Conservation (phyloP, 2,888 invertebrate genomes). For the Cyclophora punctaria region DNA sequence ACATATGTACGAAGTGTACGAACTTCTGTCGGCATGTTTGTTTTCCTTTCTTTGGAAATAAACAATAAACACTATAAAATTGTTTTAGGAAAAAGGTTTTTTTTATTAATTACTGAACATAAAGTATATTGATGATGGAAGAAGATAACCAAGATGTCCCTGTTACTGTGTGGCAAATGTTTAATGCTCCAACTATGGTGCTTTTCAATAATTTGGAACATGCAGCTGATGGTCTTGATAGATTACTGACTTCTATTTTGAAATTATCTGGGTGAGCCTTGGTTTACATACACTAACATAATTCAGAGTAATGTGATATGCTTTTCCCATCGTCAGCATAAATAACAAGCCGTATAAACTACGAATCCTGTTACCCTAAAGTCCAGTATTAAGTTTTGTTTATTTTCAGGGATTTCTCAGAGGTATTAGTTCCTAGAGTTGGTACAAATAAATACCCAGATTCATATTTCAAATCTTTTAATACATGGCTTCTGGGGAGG, state of each 20-base stretch:
- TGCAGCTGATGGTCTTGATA: conserved; percentile 71
- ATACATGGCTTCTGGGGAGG: conserved; percentile 80
- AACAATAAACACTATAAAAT: too few species aligned
- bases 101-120: too few species aligned
- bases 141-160: conserved; percentile 63
- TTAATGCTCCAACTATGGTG: conserved; percentile 76
- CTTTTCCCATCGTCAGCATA: too few species aligned
- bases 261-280: conserved; percentile 67
- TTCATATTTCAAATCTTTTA: conserved; percentile 71
- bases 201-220: conserved; percentile 74
- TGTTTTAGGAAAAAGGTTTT: too few species aligned
- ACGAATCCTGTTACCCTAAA: too few species aligned
- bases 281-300: too few species aligned
- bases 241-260: conserved; percentile 74
- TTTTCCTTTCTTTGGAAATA: too few species aligned
- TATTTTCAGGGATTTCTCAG: conserved; percentile 63
- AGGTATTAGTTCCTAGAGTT: conserved; percentile 68
- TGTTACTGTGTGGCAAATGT: conserved; percentile 77
- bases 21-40: too few species aligned
- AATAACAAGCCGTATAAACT: too few species aligned
- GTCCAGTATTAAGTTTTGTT: background rate
- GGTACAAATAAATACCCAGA: conserved; percentile 58
- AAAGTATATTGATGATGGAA: conserved; percentile 37
- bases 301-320: too few species aligned
- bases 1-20: too few species aligned